These are phyloP conservation scores for Maconellicoccus hirsutus DNA, from an alignment of 1,140 invertebrate genomes.

Conservation along the genomic window DNA sequence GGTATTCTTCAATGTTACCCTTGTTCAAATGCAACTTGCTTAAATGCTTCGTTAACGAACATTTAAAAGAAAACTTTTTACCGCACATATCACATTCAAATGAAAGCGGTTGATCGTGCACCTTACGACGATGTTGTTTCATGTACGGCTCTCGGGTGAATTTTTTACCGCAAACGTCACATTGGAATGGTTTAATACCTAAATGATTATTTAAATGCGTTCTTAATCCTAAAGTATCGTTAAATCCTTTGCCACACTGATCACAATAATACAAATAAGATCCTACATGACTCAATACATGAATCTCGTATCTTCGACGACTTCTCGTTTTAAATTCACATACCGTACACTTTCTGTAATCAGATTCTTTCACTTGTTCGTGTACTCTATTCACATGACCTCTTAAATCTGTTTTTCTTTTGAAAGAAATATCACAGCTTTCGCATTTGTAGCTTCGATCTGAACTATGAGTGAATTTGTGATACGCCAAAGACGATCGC, in stretches of 20 bases:
- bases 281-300: constrained; percentile 49
- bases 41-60: constrained; percentile 53
- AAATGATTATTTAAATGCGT: constrained; percentile 44
- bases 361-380: background rate
- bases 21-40: constrained; percentile 68
- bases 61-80: constrained; percentile 60
- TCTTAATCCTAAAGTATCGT: constrained; percentile 35
- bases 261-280: constrained; percentile 30
- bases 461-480: background rate
- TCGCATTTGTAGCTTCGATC: background rate
- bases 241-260: constrained; percentile 15
- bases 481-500: background rate
- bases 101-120: constrained; percentile 66
- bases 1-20: constrained; percentile 46
- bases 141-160: constrained; percentile 78
- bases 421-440: background rate
- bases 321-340: background rate
- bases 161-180: constrained; percentile 66
- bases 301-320: constrained; percentile 31
- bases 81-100: constrained; percentile 73
- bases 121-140: constrained; percentile 79
- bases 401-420: background rate
- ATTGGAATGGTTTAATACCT: constrained; percentile 44
- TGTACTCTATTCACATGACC: background rate
- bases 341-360: background rate